Evolutionary conservation across 2,113 vertebrate genomes (phyloP).

Genomic region (Ramphastos sulfuratus): DNA sequence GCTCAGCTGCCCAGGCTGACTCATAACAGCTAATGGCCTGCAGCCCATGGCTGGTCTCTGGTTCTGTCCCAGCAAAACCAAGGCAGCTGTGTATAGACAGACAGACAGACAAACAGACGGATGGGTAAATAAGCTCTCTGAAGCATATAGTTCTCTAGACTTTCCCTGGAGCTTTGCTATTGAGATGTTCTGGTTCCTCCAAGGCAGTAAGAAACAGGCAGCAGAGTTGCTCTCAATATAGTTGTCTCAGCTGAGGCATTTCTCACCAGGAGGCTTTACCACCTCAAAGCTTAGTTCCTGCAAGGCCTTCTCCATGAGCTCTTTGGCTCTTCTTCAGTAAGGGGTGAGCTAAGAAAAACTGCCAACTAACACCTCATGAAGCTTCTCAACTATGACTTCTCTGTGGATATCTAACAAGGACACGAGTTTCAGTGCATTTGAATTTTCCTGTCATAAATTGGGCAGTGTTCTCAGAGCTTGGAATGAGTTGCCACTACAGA

Average conservation of each 20-base stretch:
- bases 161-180: background rate
- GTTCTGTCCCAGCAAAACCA: too few species aligned
- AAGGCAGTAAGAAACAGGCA: background rate
- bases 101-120: fast-evolving
- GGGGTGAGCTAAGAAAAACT: background rate
- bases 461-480: background rate
- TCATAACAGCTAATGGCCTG: too few species aligned
- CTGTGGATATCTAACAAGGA: background rate
- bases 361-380: background rate
- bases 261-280: background rate
- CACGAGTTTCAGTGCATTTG: background rate
- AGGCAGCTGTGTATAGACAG: background rate
- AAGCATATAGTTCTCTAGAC: background rate
- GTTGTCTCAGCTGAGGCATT: background rate
- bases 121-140: background rate
- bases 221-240: background rate
- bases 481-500: background rate
- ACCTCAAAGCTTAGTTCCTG: background rate
- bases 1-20: too few species aligned
- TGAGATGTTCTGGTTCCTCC: background rate
- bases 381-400: background rate
- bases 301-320: background rate
- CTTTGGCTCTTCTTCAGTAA: background rate
- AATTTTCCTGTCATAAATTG: background rate
- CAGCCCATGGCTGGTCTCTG: too few species aligned